Percentiles rank a stretch among this genome's conserved stretches.
phyloP scores from a whole-genome alignment of 1,140 invertebrate species.

The Phocides pigmalion region DNA sequence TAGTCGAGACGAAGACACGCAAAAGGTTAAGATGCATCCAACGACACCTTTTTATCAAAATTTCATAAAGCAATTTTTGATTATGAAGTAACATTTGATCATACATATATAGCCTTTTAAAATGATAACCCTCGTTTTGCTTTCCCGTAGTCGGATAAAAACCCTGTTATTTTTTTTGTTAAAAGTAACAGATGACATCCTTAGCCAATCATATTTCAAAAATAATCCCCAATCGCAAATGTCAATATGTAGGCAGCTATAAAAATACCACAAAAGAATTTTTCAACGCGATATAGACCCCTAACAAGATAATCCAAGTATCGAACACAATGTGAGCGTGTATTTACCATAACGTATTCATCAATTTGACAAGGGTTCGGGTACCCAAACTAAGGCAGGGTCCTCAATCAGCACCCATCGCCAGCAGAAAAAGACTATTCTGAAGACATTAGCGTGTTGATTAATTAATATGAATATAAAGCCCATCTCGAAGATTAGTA shows the following conservation, averaged over 20 bases:
- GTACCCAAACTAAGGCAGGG: slow-evolving; percentile 2
- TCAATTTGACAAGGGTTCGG: slow-evolving; percentile 46
- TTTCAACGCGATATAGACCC: neutral
- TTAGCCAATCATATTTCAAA: neutral
- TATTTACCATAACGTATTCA: slow-evolving; percentile 42
- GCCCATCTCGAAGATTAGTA: slow-evolving; percentile 23
- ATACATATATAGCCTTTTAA: no score
- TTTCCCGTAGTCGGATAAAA: no score
- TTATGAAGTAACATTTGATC: no score
- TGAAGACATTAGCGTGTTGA: slow-evolving; percentile 45
- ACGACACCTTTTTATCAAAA: no score
- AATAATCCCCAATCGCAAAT: neutral
- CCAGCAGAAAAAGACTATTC: slow-evolving; percentile 32
- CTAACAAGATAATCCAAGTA: slow-evolving; percentile 40
- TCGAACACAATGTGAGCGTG: slow-evolving; percentile 34
- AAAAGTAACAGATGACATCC: no score
- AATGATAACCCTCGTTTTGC: no score
- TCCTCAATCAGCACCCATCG: slow-evolving; percentile 32
- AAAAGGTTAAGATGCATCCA: no score
- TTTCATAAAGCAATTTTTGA: no score
- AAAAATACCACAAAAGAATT: neutral
- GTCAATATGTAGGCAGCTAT: neutral
- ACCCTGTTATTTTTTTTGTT: no score
- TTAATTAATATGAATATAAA: slow-evolving; percentile 43
- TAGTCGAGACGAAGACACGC: no score